Evolutionary conservation across 1,140 invertebrate species (phyloP).

Genomic region (Onthophagus taurus): DNA sequence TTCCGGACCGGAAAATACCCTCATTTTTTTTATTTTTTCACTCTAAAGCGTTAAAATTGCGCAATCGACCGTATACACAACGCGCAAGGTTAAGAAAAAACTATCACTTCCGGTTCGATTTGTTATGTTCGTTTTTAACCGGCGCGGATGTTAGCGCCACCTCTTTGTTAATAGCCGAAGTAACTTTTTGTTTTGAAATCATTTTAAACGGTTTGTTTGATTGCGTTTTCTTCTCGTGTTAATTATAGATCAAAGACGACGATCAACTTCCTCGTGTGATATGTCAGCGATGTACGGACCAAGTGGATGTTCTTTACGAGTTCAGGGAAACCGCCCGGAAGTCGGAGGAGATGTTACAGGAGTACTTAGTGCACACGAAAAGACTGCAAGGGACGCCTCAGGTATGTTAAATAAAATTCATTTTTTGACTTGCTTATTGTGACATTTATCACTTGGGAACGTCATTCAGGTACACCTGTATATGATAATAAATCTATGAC

Average conservation of each 20-base stretch:
- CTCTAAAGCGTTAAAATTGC: no score
- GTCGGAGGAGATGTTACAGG: slow-evolving; percentile 46
- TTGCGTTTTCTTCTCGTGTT: slow-evolving; percentile 32
- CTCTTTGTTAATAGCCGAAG: neutral
- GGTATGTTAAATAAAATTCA: no score
- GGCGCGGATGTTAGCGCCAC: neutral
- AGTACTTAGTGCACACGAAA: slow-evolving; percentile 47
- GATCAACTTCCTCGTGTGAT: slow-evolving; percentile 48
- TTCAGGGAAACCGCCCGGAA: slow-evolving; percentile 48
- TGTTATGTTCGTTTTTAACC: neutral
- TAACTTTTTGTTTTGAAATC: neutral
- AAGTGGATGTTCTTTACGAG: slow-evolving; percentile 46
- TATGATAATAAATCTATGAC: no score
- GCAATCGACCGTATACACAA: no score
- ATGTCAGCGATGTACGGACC: slow-evolving; percentile 46
- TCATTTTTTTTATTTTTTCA: no score
- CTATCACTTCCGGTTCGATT: neutral
- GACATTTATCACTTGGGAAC: no score
- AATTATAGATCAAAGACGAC: slow-evolving; percentile 46
- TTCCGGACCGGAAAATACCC: no score
- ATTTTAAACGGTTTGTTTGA: neutral
- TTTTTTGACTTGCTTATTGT: no score
- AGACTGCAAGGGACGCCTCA: slow-evolving; percentile 43
- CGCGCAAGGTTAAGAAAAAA: no score
- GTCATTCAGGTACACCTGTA: no score